These are phyloP conservation scores for Leptopterna dolabrata DNA, from an alignment of 2,888 invertebrate genomes.

Conservation along the genomic window DNA sequence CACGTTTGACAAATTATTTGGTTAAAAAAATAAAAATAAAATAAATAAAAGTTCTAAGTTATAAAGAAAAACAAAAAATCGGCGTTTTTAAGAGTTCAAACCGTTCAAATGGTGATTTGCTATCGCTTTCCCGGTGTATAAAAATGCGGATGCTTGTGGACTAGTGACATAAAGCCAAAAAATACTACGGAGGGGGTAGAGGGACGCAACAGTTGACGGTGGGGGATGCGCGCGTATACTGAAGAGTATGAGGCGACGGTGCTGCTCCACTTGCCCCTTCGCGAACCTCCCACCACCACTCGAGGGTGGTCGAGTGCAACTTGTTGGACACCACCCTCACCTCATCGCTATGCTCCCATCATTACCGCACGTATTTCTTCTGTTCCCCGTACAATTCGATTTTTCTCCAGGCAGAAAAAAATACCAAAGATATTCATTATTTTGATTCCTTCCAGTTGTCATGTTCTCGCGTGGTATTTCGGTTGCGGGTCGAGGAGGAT, in stretches of 20 bases:
- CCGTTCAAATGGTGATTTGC: no score
- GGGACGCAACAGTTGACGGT: constrained; percentile 49
- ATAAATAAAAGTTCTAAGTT: no score
- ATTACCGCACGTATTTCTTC: no score
- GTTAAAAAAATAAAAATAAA: background rate
- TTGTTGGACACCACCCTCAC: constrained; percentile 15
- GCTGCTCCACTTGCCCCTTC: constrained; percentile 38
- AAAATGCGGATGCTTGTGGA: background rate
- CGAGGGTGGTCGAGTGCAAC: background rate
- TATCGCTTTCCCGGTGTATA: background rate
- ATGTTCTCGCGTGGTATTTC: no score
- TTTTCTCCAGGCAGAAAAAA: no score
- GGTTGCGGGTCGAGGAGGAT: no score
- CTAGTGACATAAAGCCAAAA: background rate
- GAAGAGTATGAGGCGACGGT: background rate
- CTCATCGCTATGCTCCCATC: background rate
- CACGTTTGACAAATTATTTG: background rate
- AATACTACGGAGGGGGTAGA: background rate
- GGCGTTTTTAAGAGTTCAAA: background rate
- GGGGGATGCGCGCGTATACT: constrained; percentile 48
- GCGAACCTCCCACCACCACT: background rate
- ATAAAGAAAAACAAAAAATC: background rate
- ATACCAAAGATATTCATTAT: no score
- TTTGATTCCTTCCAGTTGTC: no score
- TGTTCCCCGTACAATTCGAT: no score